Conservation (phyloP, 1,140 invertebrate genomes). For the Drusus annulatus region DNA sequence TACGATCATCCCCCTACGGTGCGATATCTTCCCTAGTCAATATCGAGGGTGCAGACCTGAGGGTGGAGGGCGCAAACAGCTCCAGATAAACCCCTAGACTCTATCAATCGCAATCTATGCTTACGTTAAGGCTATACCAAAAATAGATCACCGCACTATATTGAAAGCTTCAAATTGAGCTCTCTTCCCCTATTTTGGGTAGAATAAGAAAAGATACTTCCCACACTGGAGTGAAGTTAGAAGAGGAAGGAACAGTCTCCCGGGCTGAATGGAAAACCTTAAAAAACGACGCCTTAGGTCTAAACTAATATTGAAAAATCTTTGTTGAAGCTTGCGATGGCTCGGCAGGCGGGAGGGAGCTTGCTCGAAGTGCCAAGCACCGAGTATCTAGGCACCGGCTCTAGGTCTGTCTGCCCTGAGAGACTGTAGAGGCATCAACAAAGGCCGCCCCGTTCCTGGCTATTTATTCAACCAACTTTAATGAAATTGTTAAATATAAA, state of each 20-base stretch:
- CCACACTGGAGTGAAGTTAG: constrained; percentile 27
- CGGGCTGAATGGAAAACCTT: constrained; percentile 46
- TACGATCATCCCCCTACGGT: background rate
- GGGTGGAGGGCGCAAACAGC: background rate
- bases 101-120: constrained; percentile 28
- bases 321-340: constrained; percentile 33
- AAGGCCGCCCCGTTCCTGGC: background rate
- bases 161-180: constrained; percentile 34
- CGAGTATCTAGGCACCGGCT: no score
- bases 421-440: constrained; percentile 10
- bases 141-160: constrained; percentile 28
- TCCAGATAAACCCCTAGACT: constrained; percentile 17
- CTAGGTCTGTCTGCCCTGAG: no score
- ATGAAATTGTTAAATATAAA: constrained; percentile 48
- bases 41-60: background rate
- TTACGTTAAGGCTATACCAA: constrained; percentile 18
- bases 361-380: background rate
- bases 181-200: constrained; percentile 22
- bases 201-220: constrained; percentile 19
- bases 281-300: constrained; percentile 45
- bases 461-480: constrained; percentile 47
- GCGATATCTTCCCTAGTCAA: constrained; percentile 10
- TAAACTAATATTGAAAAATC: constrained; percentile 51
- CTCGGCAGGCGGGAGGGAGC: background rate
- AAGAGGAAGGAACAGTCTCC: constrained; percentile 23